These are phyloP conservation scores for Apostichopus parvimensis DNA, from an alignment of 35 echinoderm and acorn worm species.

Conservation along the genomic window DNA sequence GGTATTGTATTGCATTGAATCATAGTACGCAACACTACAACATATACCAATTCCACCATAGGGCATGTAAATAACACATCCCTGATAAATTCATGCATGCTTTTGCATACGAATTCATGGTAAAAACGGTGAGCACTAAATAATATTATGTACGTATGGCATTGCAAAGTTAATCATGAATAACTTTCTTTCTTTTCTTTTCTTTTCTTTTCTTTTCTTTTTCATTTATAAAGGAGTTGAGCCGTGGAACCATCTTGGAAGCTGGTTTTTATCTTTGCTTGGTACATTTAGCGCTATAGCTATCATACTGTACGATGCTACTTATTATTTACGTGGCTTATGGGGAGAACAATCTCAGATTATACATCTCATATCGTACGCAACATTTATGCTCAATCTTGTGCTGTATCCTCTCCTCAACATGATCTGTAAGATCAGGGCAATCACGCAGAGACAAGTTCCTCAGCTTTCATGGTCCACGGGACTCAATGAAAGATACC, in stretches of 20 bases:
- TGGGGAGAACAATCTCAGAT: slow-evolving; percentile 68
- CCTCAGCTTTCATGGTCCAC: slow-evolving; percentile 50
- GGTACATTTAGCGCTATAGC: slow-evolving; percentile 19
- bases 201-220: neutral
- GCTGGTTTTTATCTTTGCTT: slow-evolving; percentile 60
- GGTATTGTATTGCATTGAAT: too few relatives aligned
- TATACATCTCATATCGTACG: slow-evolving; percentile 70
- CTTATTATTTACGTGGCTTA: slow-evolving; percentile 25
- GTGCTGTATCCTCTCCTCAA: slow-evolving; percentile 29
- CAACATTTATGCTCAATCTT: slow-evolving; percentile 48
- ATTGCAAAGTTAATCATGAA: neutral
- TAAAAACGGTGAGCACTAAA: neutral
- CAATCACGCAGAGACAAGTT: slow-evolving; percentile 2
- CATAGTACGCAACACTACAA: neutral
- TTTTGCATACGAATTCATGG: too few relatives aligned
- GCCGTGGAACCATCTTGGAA: slow-evolving; percentile 73
- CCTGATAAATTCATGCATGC: neutral
- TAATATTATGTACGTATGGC: too few relatives aligned
- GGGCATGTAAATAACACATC: neutral
- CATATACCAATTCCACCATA: neutral
- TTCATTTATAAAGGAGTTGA: neutral
- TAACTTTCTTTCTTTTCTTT: neutral
- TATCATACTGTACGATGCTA: slow-evolving; percentile 58
- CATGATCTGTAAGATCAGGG: slow-evolving; percentile 18
- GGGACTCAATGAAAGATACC: slow-evolving; percentile 48